Evolutionary conservation across 2,113 vertebrate species (phyloP).

Genomic region (Chaetorhynchus papuensis): DNA sequence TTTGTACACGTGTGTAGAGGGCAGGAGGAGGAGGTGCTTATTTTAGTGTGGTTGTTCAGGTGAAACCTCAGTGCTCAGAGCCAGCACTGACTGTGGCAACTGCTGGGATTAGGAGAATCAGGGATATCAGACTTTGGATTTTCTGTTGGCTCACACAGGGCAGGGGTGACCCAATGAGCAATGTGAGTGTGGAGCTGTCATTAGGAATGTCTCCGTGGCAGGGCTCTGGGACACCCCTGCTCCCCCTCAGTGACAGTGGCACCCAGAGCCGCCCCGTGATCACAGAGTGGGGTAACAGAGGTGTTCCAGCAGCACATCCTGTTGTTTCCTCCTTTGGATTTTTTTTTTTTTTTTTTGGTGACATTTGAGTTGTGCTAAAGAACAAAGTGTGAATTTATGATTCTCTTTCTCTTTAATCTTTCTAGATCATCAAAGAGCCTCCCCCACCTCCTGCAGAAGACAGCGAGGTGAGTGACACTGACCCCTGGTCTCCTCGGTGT

Average conservation of each 20-base stretch:
- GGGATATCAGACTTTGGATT: neutral
- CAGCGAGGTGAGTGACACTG: slow-evolving; percentile 72
- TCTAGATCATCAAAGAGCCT: slow-evolving; percentile 79
- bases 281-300: rapidly evolving
- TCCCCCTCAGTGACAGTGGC: neutral
- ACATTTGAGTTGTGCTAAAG: neutral
- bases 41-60: neutral
- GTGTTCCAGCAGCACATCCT: neutral
- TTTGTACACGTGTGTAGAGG: neutral
- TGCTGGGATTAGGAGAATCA: neutral
- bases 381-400: neutral
- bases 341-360: neutral
- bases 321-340: neutral
- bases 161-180: neutral
- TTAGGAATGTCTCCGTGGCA: neutral
- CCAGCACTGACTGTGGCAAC: neutral
- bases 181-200: neutral
- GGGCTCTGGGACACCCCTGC: neutral
- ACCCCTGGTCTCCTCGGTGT: neutral
- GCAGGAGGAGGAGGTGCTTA: neutral
- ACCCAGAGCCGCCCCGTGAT: neutral
- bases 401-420: slow-evolving; percentile 5
- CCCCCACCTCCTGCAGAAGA: slow-evolving; percentile 77
- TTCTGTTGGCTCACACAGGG: neutral
- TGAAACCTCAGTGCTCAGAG: neutral